Conservation (phyloP, 2,797 vertebrate species). For the Rachycentron canadum region DNA sequence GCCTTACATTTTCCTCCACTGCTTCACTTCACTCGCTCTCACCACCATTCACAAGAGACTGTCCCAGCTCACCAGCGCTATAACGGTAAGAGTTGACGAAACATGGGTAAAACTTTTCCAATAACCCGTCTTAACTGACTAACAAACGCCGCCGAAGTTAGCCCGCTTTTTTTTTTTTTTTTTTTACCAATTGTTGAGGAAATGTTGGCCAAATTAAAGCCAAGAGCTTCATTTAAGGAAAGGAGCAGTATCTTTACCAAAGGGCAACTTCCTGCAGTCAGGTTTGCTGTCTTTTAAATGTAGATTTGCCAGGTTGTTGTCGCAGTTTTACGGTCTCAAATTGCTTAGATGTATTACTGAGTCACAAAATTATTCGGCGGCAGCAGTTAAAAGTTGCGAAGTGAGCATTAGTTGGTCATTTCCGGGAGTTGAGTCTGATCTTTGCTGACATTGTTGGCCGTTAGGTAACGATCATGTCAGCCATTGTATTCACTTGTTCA, state of each 20-base stretch:
- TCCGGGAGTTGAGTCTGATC: conserved; percentile 66
- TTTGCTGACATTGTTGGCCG: conserved; percentile 21
- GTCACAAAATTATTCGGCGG: conserved; percentile 32
- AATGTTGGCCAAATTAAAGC: conserved; percentile 7
- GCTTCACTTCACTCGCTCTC: conserved; percentile 61
- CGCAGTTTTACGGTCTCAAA: background rate
- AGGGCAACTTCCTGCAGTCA: conserved; percentile 19
- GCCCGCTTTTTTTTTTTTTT: too few species aligned
- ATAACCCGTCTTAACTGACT: background rate
- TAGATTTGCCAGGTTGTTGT: rapidly evolving
- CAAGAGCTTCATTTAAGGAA: background rate
- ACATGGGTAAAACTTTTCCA: background rate
- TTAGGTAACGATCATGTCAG: conserved; percentile 29
- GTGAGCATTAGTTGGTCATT: conserved; percentile 46
- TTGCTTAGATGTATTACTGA: background rate
- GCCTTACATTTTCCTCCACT: conserved; percentile 45
- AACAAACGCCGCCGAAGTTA: background rate
- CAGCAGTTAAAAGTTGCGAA: background rate
- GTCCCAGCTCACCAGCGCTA: conserved; percentile 31
- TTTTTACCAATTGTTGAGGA: background rate
- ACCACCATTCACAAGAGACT: conserved; percentile 64
- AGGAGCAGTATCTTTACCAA: conserved; percentile 13
- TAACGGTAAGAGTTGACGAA: conserved; percentile 81
- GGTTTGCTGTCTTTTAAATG: background rate
- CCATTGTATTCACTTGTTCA: background rate